Evolutionary conservation across 2,113 vertebrate genomes (phyloP).

Genomic region (Cynocephalus volans): DNA sequence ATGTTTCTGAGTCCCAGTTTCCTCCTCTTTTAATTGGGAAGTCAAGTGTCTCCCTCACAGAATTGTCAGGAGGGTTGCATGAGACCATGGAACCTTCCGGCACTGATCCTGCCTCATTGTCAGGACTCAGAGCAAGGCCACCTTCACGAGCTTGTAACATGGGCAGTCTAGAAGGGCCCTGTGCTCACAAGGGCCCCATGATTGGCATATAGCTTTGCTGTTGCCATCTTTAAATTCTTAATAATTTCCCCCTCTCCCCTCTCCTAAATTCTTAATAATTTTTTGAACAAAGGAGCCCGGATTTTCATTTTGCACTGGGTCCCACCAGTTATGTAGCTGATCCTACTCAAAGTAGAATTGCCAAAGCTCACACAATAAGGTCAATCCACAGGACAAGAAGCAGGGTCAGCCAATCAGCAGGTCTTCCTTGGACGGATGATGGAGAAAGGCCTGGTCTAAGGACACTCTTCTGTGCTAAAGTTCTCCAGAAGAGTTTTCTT

Average conservation of each 20-base stretch:
- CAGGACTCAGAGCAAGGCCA: neutral
- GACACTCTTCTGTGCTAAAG: neutral
- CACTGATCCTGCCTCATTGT: neutral
- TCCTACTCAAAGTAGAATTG: neutral
- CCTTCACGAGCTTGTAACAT: neutral
- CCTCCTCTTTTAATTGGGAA: neutral
- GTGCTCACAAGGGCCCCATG: neutral
- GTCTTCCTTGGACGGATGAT: neutral
- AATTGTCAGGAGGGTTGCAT: neutral
- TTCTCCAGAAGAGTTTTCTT: neutral
- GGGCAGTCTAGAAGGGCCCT: fast-evolving
- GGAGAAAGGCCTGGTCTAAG: neutral
- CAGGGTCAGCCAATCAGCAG: neutral
- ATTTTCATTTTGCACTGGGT: neutral
- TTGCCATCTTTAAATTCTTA: neutral
- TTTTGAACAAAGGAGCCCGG: neutral
- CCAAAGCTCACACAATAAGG: neutral
- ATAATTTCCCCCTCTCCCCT: neutral
- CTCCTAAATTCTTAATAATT: neutral
- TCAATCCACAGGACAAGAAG: neutral
- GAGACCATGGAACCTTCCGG: neutral
- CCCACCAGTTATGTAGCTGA: neutral
- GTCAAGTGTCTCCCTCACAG: neutral
- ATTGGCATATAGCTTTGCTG: neutral
- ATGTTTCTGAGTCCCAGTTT: neutral